Base-by-base conservation (phyloP, 2,113 vertebrate species). In the Tupaia chinensis region DNA sequence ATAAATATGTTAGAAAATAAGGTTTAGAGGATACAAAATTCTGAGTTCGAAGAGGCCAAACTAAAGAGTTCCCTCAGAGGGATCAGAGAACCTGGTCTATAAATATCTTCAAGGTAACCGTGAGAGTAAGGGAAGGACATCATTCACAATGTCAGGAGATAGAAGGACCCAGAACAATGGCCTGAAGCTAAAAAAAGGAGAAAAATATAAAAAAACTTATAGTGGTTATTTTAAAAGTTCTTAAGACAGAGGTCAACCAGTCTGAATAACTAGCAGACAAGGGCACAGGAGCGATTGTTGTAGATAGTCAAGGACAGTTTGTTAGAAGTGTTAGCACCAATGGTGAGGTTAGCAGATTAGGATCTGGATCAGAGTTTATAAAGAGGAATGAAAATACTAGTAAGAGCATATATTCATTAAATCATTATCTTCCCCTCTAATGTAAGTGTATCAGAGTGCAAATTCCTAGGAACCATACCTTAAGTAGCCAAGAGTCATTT, bases 171-270 rank as follows among this genome's bases (percentile, higher is more conserved):
- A 78, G 85, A 92, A 95, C 89, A 98, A 34, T 97, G 70, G 68
- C 91, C 87, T 77, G 82, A 95, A 97, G 95, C 94, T 96, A 98
- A 95, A 90, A 84, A 96, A 89, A 91, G 78, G 93, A 82, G 77
- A 60, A 90, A 96, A 93, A n/a, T 68, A 95, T 68, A 95, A 73
- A 97, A 91, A 76, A 96, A 54, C 53, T 54, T 87, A 69, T 74
- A 7, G 87, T 89, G 94, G 91, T 98, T 98, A 97, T 97, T 97
- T 98, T 95, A 95, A 97, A 95, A 79, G 60, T 94, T 96, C 90
- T 97, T 95, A 97, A 97, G 69, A 92, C 91, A 54, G 73, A 97
- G 95, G 97, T 98, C 97, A 98, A 93, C 94, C 91, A 29, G 16
- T 94, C 95, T 73, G 66, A 96, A 91, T 95, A 95, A 96, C 63